phyloP scores from a whole-genome alignment of 2,888 invertebrate genomes.

The Flexamia atlantica region DNA sequence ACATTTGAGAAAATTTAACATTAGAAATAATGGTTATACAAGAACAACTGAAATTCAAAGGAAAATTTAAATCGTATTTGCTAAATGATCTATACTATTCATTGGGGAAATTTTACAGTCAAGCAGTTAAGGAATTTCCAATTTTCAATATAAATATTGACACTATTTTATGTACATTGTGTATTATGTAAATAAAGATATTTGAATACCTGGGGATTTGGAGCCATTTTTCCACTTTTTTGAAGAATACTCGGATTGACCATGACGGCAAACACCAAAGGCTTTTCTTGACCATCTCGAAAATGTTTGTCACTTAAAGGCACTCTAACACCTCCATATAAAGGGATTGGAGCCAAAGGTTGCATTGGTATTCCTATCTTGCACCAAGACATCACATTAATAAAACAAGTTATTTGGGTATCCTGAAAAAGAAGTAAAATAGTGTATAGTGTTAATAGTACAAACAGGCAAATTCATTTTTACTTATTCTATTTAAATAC shows the following conservation, averaged over 20 bases:
- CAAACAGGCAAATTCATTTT: no score
- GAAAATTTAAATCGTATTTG: no score
- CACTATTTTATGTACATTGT: no score
- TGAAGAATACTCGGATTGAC: slow-evolving; percentile 84
- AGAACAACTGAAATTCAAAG: no score
- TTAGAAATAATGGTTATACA: no score
- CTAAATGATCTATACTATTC: no score
- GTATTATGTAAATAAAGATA: background rate
- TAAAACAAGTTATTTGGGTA: slow-evolving; percentile 73
- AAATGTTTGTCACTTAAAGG: slow-evolving; percentile 75
- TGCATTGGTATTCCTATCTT: slow-evolving; percentile 83
- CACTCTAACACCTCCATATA: slow-evolving; percentile 86
- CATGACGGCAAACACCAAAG: slow-evolving; percentile 85
- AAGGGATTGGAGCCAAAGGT: slow-evolving; percentile 82
- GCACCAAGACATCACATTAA: slow-evolving; percentile 86
- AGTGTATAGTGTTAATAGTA: no score
- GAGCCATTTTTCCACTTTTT: slow-evolving; percentile 83
- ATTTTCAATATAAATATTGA: no score
- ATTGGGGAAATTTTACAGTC: no score
- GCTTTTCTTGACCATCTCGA: slow-evolving; percentile 72
- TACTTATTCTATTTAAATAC: no score
- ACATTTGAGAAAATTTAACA: no score
- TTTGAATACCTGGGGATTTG: slow-evolving; percentile 78
- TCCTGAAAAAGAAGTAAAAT: slow-evolving; percentile 70
- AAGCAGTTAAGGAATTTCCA: no score